Percentiles rank a stretch among this genome's conserved stretches.
These are phyloP conservation scores for Helicoverpa zea DNA, from an alignment of 1,140 invertebrate genomes.

Conservation along the genomic window DNA sequence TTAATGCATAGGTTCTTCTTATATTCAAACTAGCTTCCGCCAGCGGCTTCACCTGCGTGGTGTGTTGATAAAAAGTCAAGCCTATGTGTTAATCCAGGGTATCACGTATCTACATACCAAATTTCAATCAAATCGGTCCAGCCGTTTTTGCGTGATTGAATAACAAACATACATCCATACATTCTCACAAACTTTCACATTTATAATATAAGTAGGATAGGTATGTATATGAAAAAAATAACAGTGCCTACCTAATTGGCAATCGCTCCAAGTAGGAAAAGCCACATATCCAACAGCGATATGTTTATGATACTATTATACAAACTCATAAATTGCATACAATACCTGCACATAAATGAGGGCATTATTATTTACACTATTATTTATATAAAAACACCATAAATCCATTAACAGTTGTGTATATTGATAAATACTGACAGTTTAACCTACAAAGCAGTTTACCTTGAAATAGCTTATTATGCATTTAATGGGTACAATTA, in stretches of 20 bases:
- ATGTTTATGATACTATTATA: background rate
- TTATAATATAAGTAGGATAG: no score
- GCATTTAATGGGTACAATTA: background rate
- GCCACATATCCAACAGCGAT: background rate
- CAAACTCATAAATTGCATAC: conserved; percentile 9
- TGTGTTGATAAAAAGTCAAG: no score
- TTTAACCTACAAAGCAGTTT: background rate
- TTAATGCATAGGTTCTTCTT: no score
- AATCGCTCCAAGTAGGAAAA: background rate
- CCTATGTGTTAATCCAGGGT: no score
- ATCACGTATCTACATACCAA: no score
- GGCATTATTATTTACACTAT: conserved; percentile 3
- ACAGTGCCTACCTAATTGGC: background rate
- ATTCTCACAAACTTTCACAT: no score
- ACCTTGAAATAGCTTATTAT: conserved; percentile 3
- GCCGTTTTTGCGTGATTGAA: no score
- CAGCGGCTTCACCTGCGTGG: no score
- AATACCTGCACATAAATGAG: conserved; percentile 15
- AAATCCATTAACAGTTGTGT: conserved; percentile 10
- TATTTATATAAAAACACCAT: conserved; percentile 19
- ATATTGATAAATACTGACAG: background rate
- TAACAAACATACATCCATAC: no score
- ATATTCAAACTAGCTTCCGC: no score
- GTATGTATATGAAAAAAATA: no score
- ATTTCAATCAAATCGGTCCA: no score